A percentile compares a stretch with the other conserved stretches of the same genome.
Conservation (phyloP, 2,113 vertebrate genomes). For the Oxygymnocypris stewartii region DNA sequence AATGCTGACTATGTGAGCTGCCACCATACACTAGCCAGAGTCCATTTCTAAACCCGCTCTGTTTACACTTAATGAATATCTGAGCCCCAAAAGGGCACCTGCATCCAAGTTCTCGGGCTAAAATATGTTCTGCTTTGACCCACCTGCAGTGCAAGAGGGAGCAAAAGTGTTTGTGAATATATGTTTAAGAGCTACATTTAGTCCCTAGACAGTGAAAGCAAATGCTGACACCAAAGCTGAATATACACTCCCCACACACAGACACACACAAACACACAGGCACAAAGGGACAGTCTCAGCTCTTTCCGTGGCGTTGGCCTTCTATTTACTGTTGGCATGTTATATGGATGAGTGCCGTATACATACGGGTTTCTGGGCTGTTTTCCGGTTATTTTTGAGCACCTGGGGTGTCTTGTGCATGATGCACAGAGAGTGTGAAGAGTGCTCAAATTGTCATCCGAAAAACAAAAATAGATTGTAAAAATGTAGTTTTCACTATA, state of each 20-base stretch:
- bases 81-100: conserved; percentile 23
- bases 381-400: conserved; percentile 19
- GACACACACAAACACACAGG: conserved; percentile 18
- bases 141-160: conserved; percentile 3
- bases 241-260: conserved; percentile 18
- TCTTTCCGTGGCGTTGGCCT: conserved; percentile 43
- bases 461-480: conserved; percentile 1
- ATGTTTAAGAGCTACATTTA: conserved; percentile 50
- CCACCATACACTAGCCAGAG: conserved; percentile 47
- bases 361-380: background rate
- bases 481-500: background rate
- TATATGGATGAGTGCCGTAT: conserved; percentile 30
- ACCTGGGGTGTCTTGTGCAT: background rate
- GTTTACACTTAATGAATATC: conserved; percentile 53
- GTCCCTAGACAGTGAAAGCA: conserved; percentile 43
- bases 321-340: conserved; percentile 43
- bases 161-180: conserved; percentile 27
- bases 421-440: background rate
- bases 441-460: conserved; percentile 5
- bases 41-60: conserved; percentile 28
- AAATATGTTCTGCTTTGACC: conserved; percentile 35
- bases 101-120: conserved; percentile 34
- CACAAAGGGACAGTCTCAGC: conserved; percentile 29
- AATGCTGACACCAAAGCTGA: conserved; percentile 32
- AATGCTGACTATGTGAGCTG: conserved; percentile 31